Percentiles rank a stretch among this genome's conserved stretches.
Conservation (phyloP, 2,797 vertebrate species). For the Semaprochilodus insignis region DNA sequence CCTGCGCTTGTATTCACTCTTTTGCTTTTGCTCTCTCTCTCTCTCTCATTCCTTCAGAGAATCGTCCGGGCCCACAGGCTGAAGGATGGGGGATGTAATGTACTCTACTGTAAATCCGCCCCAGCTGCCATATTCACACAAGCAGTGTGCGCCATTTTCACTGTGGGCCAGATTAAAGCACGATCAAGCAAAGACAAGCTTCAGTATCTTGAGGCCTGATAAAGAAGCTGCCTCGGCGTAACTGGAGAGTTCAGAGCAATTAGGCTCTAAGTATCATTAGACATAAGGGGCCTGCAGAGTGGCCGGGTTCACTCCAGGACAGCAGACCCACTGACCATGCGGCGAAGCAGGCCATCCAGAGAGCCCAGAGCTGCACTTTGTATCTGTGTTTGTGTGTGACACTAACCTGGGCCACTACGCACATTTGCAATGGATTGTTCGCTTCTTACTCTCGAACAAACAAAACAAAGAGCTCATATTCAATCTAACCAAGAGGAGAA, state of each 20-base stretch:
- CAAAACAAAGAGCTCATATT: conserved; percentile 17
- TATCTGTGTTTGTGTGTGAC: conserved; percentile 29
- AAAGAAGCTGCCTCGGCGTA: conserved; percentile 52
- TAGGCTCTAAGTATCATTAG: conserved; percentile 58
- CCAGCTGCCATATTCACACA: conserved; percentile 46
- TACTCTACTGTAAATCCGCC: conserved; percentile 55
- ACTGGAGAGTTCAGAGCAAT: conserved; percentile 60
- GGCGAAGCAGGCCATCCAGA: conserved; percentile 53
- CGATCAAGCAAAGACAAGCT: conserved; percentile 37
- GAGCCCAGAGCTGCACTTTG: conserved; percentile 37
- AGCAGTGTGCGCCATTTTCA: conserved; percentile 45
- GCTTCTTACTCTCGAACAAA: conserved; percentile 28
- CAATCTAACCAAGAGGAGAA: neutral
- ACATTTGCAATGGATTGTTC: neutral
- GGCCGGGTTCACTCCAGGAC: conserved; percentile 59
- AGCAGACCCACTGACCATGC: conserved; percentile 56
- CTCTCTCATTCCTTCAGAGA: conserved; percentile 39
- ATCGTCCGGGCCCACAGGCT: conserved; percentile 52
- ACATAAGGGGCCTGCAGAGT: conserved; percentile 47
- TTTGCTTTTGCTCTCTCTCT: conserved; percentile 9
- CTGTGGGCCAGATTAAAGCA: conserved; percentile 37
- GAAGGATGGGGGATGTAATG: conserved; percentile 50
- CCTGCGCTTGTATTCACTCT: conserved; percentile 13
- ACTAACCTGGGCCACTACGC: conserved; percentile 43
- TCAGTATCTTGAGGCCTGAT: conserved; percentile 40